Evolutionary conservation across 2,888 invertebrate genomes (phyloP).

Genomic region (Smittia aterrima): DNA sequence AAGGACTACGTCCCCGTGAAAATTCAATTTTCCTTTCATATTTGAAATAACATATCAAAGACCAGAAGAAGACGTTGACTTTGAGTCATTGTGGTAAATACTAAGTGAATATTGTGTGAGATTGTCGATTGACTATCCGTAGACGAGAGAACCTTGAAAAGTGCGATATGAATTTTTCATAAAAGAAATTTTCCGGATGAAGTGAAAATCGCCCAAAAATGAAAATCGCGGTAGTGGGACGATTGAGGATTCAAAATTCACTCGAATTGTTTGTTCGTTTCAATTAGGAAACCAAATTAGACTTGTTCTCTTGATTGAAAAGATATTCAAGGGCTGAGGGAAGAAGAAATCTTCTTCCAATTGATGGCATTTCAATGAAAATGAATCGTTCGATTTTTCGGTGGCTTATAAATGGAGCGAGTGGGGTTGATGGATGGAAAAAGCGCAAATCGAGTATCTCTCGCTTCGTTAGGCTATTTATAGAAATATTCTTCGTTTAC

Average conservation of each 20-base stretch:
- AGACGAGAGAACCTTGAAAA: background rate
- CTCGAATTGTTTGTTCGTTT: background rate
- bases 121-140: too few species aligned
- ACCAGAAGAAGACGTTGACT: background rate
- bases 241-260: background rate
- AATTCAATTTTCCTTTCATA: background rate
- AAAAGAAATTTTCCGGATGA: constrained; percentile 7
- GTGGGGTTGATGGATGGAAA: background rate
- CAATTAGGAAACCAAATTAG: background rate
- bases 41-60: background rate
- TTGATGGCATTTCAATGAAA: background rate
- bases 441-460: too few species aligned
- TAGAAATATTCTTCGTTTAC: too few species aligned
- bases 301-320: background rate
- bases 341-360: background rate
- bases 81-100: too few species aligned
- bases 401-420: background rate
- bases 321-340: background rate
- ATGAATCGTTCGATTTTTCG: background rate
- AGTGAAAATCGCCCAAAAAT: background rate
- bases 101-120: too few species aligned
- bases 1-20: background rate
- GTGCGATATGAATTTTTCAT: background rate
- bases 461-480: too few species aligned
- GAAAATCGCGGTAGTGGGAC: background rate